Evolutionary conservation across 2,113 vertebrate species (phyloP), one percentile per base, ranked within the genome.

Genomic region (Pygoscelis adeliae): DNA sequence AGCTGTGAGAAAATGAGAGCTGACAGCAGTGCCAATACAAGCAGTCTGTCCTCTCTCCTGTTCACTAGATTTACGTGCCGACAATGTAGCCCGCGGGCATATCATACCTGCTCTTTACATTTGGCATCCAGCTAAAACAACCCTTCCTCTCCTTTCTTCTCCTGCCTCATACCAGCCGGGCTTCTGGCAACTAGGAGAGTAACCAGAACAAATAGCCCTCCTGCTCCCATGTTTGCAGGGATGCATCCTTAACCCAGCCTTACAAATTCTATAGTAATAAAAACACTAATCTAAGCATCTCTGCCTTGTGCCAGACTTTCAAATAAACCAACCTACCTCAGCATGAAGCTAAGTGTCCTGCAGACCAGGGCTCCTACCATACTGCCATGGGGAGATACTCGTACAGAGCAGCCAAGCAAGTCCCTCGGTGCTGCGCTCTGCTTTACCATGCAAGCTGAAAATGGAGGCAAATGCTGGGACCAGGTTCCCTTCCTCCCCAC

Each of bases 1-100:
- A 96, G 77, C 92, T 97, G 94, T 93, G 91, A 81, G 85, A 93
- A 95, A 96, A 97, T 87, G 83, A 92, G 93, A 96, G 70, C 94
- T 98, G 96, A 97, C 97, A 97, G 92, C 78, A 96, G 40, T 69
- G 93, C 69, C 85, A 78, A 83, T 84, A 89, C 59, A 91, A 90
- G 59, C 91, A 83, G 83, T 44, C 80, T 83, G 73, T 87, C 76
- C 87, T 59, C 58, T 81, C 78, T 66, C 55, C 52, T 56, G 30
- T 38, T 89, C 44, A 26, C 22, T 62, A 82, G n/a, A 62, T 79
- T 84, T 63, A 53, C 15, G 3, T 49, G 85, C 52, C 25, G 0
- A 87, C 21, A 3, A 36, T 6, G 32, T 52, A 91, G 76, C 87
- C 82, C 8, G 7, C 2, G 13, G 84, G 66, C 76, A 72, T 40